phyloP scores from a whole-genome alignment of 2,113 vertebrate species.

The Chloroceryle aenea region DNA sequence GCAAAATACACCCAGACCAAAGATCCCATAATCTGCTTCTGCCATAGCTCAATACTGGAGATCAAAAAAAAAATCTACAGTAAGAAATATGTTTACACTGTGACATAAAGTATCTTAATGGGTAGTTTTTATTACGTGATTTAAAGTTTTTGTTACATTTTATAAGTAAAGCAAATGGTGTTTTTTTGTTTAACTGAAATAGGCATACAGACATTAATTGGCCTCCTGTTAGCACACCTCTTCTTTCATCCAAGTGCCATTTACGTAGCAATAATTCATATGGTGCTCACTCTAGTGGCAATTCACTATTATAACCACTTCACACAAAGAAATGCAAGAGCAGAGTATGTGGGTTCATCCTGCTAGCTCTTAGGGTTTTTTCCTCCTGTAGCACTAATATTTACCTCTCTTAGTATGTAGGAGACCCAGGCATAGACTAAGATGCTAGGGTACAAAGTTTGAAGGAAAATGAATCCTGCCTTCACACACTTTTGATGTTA shows the following conservation, averaged over 20 bases:
- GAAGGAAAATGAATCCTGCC: not conserved
- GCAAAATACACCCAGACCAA: not conserved
- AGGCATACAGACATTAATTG: not conserved
- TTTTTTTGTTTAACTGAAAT: not conserved
- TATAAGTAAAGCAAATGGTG: not conserved
- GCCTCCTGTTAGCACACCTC: not conserved
- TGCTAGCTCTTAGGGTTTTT: rapidly evolving
- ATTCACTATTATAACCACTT: not conserved
- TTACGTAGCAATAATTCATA: not conserved
- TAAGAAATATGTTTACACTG: not conserved
- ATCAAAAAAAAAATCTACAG: not conserved
- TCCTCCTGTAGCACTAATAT: not conserved
- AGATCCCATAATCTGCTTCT: not conserved
- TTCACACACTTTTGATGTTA: not conserved
- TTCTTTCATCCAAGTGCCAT: not conserved
- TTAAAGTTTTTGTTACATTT: not conserved
- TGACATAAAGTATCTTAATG: not conserved
- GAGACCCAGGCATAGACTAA: not conserved
- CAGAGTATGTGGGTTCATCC: not conserved
- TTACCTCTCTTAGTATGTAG: not conserved
- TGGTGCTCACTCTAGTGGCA: not conserved
- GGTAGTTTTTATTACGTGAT: not conserved
- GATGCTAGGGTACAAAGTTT: not conserved
- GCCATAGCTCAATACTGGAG: not conserved
- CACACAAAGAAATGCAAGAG: not conserved